These are phyloP conservation scores for Penaeus chinensis DNA, from an alignment of 1,140 invertebrate species.

Conservation along the genomic window DNA sequence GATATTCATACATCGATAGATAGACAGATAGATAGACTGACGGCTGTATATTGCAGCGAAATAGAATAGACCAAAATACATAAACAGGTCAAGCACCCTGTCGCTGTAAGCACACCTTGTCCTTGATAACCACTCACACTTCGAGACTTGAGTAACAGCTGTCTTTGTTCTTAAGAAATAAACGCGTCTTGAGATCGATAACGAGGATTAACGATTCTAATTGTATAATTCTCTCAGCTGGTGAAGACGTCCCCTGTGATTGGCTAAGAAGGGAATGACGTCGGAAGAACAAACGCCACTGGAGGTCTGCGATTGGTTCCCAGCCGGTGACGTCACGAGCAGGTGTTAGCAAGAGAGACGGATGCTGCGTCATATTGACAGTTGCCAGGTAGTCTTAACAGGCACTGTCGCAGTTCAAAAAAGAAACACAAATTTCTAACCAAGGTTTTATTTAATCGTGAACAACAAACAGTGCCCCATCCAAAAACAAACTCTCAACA, in stretches of 20 bases:
- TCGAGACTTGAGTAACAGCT: slow-evolving; percentile 31
- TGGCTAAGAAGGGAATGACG: slow-evolving; percentile 41
- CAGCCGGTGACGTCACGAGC: slow-evolving; percentile 18
- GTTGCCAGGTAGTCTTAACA: neutral
- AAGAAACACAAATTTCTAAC: neutral
- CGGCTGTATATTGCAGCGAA: too few relatives aligned
- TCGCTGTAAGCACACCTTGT: neutral
- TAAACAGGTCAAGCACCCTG: neutral
- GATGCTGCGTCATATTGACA: slow-evolving; percentile 37
- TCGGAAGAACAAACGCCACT: neutral
- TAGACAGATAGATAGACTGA: too few relatives aligned
- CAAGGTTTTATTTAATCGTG: too few relatives aligned
- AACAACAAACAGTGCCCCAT: too few relatives aligned
- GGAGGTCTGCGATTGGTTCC: neutral
- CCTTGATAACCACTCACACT: neutral
- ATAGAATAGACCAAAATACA: too few relatives aligned
- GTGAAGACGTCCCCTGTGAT: slow-evolving; percentile 17
- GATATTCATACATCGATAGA: too few relatives aligned
- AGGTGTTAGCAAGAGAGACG: slow-evolving; percentile 36
- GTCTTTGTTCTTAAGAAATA: slow-evolving; percentile 43
- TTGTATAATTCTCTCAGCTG: slow-evolving; percentile 55
- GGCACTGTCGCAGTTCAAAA: neutral
- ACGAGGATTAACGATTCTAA: slow-evolving; percentile 52
- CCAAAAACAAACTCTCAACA: too few relatives aligned
- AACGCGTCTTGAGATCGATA: slow-evolving; percentile 47